Evolutionary conservation across 64 coral and sea anemone genomes (phyloP), one percentile per base, ranked within the genome.

Genomic region (Hydrozoanthus tunicans): DNA sequence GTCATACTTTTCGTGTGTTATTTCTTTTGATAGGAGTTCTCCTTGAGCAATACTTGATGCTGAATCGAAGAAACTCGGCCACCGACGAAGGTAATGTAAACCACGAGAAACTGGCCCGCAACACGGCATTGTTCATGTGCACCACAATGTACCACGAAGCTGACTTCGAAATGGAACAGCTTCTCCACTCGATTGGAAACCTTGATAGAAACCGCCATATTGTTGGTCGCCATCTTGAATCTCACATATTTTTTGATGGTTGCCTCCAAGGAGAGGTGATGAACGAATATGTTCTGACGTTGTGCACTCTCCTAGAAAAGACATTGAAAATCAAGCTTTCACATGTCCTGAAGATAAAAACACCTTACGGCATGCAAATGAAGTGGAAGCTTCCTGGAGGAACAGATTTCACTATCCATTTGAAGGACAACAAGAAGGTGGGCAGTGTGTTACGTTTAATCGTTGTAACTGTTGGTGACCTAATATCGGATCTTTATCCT

Each of bases 331-430:
- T 88, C 56, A 72, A 88, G 68, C 56, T 88, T 0, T 10, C 69
- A 59, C 58, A 88, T 26, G 84, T 88, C 43, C 55, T 85, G 51
- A 96, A 99, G 59, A 76, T 94, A 13, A 95, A 96, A 53, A 99
- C 97, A 12, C 97, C 97, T 3, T 99, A 99, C 81, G 97, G 94
- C 6, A 94, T 99, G 92, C 94, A 99, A 78, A 81, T 99, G 81
- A 82, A 85, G 23, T 99, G 97, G 97, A 91, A 53, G 24, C 92
- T 99, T 3, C 94, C 92, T 24, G 94, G 97, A 7, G 94, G 94
- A 6, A 99, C 95, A 76, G 75, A 73, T 3, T 96, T 99, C 58
- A 89, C 86, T 10, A 95, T 99, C 89, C 97, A 99, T 82, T 81
- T 99, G 1, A 99, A 99, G 81, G 97, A 99, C 66, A 99, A 99